Percentiles rank a stretch among this genome's conserved stretches.
Conservation (phyloP, 2,888 invertebrate genomes). For the Coleophora deauratella region DNA sequence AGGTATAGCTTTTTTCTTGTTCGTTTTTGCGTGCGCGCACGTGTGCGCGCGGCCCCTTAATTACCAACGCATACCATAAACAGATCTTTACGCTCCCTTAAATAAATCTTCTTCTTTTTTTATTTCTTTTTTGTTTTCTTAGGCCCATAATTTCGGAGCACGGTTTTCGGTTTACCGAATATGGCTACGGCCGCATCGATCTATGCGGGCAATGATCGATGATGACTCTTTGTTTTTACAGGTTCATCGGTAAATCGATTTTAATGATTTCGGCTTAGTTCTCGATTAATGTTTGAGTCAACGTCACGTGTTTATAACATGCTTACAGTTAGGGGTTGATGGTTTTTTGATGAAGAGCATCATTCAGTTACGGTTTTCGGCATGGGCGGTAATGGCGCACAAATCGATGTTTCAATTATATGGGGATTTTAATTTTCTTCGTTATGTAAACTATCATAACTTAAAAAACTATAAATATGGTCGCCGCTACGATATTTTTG, state of each 20-base stretch:
- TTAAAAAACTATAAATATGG: no score
- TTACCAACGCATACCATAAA: slow-evolving; percentile 74
- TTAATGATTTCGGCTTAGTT: slow-evolving; percentile 31
- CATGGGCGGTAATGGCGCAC: no score
- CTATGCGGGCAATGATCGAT: slow-evolving; percentile 50
- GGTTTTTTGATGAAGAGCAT: no score
- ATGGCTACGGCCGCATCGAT: slow-evolving; percentile 27
- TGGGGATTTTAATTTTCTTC: no score
- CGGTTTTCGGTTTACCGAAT: slow-evolving; percentile 58
- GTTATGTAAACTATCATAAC: no score
- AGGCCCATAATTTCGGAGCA: slow-evolving; percentile 59
- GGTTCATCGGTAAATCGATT: slow-evolving; percentile 47
- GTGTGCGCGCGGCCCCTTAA: slow-evolving; percentile 70
- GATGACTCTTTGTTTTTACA: slow-evolving; percentile 63
- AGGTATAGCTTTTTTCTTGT: slow-evolving; percentile 66
- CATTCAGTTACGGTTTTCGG: no score
- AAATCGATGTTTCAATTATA: no score
- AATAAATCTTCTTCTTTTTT: slow-evolving; percentile 60
- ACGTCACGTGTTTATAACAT: slow-evolving; percentile 2
- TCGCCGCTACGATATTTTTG: no score
- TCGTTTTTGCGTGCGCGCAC: slow-evolving; percentile 67
- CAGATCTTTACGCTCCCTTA: slow-evolving; percentile 75
- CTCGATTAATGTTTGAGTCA: slow-evolving; percentile 29
- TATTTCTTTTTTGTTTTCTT: slow-evolving; percentile 55
- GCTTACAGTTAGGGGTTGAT: slow-evolving; percentile 9